A percentile compares a stretch with the other conserved stretches of the same genome.
phyloP scores from a whole-genome alignment of 1,140 invertebrate genomes.

The Heliothis subflexa region DNA sequence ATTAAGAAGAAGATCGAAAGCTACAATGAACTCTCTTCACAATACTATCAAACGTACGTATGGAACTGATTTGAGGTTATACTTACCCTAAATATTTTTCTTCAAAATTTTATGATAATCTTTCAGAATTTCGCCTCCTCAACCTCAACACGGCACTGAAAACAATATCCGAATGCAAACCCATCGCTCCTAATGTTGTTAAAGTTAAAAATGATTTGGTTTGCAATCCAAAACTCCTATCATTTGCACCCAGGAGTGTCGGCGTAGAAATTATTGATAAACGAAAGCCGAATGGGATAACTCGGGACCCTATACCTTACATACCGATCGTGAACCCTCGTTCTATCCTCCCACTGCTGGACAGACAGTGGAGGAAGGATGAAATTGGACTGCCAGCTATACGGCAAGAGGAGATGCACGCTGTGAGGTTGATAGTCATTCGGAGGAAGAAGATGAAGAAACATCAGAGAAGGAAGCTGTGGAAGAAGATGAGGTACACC shows the following conservation, averaged over 20 bases:
- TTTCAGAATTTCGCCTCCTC: slow-evolving; percentile 76
- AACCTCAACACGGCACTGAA: slow-evolving; percentile 73
- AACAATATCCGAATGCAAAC: slow-evolving; percentile 70
- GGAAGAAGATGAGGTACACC: slow-evolving; percentile 91
- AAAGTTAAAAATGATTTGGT: slow-evolving; percentile 60
- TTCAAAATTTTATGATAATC: slow-evolving; percentile 9
- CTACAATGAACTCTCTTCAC: slow-evolving; percentile 70
- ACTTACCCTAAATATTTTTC: slow-evolving; percentile 23
- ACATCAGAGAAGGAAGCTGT: slow-evolving; percentile 93
- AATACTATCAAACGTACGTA: slow-evolving; percentile 76
- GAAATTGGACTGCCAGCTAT: slow-evolving; percentile 76
- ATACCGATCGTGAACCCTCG: slow-evolving; percentile 78
- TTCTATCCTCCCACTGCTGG: slow-evolving; percentile 78
- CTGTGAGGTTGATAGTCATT: slow-evolving; percentile 91
- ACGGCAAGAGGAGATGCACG: slow-evolving; percentile 87
- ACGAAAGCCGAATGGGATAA: slow-evolving; percentile 58
- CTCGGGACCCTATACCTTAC: slow-evolving; percentile 73
- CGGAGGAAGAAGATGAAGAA: slow-evolving; percentile 94
- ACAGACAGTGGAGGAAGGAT: slow-evolving; percentile 74
- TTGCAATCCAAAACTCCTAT: slow-evolving; percentile 33
- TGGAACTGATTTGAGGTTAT: slow-evolving; percentile 65
- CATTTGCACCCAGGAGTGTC: slow-evolving; percentile 68
- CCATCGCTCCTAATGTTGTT: slow-evolving; percentile 52
- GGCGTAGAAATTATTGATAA: slow-evolving; percentile 72
- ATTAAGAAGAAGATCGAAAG: slow-evolving; percentile 1